Conservation (phyloP, 2,113 vertebrate genomes). For the Melanostigma gelatinosum region DNA sequence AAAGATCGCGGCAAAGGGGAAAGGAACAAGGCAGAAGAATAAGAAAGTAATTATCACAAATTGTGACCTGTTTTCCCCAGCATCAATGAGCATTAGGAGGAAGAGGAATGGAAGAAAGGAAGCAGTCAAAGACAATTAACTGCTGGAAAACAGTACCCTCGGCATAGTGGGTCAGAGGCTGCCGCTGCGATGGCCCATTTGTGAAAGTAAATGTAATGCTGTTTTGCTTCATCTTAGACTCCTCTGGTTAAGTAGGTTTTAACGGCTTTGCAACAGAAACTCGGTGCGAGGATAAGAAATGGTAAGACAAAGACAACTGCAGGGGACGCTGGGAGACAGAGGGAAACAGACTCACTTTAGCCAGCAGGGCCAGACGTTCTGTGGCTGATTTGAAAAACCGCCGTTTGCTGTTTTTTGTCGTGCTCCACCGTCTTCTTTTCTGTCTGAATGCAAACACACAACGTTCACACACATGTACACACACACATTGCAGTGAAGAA, state of each 20-base stretch:
- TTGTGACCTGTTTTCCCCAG: slow-evolving; percentile 51
- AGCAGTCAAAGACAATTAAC: slow-evolving; percentile 36
- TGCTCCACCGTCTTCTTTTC: slow-evolving; percentile 66
- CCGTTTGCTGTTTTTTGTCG: slow-evolving; percentile 71
- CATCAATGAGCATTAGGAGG: slow-evolving; percentile 22
- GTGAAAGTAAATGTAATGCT: slow-evolving; percentile 26
- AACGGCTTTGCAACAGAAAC: slow-evolving; percentile 37
- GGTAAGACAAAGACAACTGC: slow-evolving; percentile 15
- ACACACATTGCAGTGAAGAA: not conserved
- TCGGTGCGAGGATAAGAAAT: slow-evolving; percentile 8
- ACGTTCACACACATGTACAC: not conserved
- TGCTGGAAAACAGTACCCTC: slow-evolving; percentile 37
- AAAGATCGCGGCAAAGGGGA: slow-evolving; percentile 4
- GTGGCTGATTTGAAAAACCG: slow-evolving; percentile 78
- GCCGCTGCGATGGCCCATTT: slow-evolving; percentile 53
- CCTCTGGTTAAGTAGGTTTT: slow-evolving; percentile 36
- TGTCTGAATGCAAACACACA: slow-evolving; percentile 60
- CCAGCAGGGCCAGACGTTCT: slow-evolving; percentile 56
- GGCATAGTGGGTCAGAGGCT: slow-evolving; percentile 37
- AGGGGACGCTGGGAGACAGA: slow-evolving; percentile 18
- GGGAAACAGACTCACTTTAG: slow-evolving; percentile 68
- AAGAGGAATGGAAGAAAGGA: slow-evolving; percentile 25
- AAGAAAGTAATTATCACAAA: slow-evolving; percentile 33
- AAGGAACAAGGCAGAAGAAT: not conserved
- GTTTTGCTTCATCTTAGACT: slow-evolving; percentile 40